Base-by-base conservation (phyloP, 2,113 vertebrate species). In the Microtus ochrogaster region DNA sequence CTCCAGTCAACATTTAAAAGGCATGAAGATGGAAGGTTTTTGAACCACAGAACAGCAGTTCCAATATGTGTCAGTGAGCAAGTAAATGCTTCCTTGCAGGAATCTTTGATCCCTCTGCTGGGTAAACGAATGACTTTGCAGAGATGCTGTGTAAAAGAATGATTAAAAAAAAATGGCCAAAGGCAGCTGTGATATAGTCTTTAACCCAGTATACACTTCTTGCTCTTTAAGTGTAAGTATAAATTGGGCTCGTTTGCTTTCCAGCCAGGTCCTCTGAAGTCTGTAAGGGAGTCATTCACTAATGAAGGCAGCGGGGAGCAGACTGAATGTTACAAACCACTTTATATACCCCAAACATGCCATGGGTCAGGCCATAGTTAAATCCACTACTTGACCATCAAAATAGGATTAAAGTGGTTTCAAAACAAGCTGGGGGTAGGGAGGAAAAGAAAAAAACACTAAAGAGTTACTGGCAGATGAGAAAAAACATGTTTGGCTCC, bases 161-260 rank as follows among this genome's bases (percentile, higher is more conserved):
- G 84, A 96, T 55, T 87, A 17, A 84, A 92, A 84, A 92, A 93
- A 95, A 85, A 92, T 74, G 92, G 22, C 66, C 61, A 0, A n/a
- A 88, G 76, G 77, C 90, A 91, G 81, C 81, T 82, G 9, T 49
- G 26, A 91, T 89, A 89, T 78, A 87, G 94, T 84, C 58, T 82
- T 90, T 74, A 90, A 90, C 58, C 55, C 14, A 73, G 85, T 33
- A 22, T 30, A 93, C 68, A 91, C 86, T 95, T 86, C 73, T 94
- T 44, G 41, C 82, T 96, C 47, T 91, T 94, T 94, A 86, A 94
- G 94, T 86, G 49, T 94, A 96, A 96, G 85, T 92, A 89, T 89
- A 95, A 95, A 96, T 95, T 82, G 81, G 61, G 33, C 65, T 24
- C 41, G 74, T 22, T 90, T 94, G 44, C 79, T 44, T 63, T 94